Evolutionary conservation across 2,797 vertebrate species (phyloP).

Genomic region (Bovichtus diacanthus): DNA sequence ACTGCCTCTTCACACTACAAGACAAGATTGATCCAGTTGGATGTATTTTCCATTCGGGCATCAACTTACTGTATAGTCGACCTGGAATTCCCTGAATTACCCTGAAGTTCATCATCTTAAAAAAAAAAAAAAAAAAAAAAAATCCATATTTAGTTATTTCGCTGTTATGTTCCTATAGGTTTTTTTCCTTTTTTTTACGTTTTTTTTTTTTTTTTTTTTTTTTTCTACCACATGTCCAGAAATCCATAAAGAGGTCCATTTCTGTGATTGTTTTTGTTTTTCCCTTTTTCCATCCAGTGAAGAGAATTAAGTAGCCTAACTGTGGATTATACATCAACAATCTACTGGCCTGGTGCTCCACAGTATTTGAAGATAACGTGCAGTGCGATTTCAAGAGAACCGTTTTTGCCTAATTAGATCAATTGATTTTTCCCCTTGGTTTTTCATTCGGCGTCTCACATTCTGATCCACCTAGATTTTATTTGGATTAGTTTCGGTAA

Average conservation of each 20-base stretch:
- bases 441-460: constrained; percentile 92
- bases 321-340: constrained; percentile 81
- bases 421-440: constrained; percentile 73
- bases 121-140: not conserved
- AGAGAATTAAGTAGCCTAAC: constrained; percentile 76
- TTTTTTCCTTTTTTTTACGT: constrained; percentile 61
- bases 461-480: constrained; percentile 92
- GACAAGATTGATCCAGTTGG: constrained; percentile 61
- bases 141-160: constrained; percentile 55
- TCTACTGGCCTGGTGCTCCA: constrained; percentile 71
- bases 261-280: constrained; percentile 72
- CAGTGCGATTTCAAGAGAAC: constrained; percentile 68
- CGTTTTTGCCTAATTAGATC: constrained; percentile 72
- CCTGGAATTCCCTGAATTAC: constrained; percentile 58
- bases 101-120: constrained; percentile 57
- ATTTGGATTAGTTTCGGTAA: constrained; percentile 99
- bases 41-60: constrained; percentile 69
- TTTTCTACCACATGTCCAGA: constrained; percentile 51
- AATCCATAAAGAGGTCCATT: constrained; percentile 72
- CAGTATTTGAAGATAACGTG: constrained; percentile 78
- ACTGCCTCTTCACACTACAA: constrained; percentile 30
- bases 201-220: constrained; percentile 41
- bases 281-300: constrained; percentile 75
- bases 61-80: constrained; percentile 34
- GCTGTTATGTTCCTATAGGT: constrained; percentile 53